Percentiles rank a stretch among this genome's conserved stretches.
These are phyloP conservation scores for Galemys pyrenaicus DNA, from an alignment of 2,113 vertebrate species.

Conservation along the genomic window DNA sequence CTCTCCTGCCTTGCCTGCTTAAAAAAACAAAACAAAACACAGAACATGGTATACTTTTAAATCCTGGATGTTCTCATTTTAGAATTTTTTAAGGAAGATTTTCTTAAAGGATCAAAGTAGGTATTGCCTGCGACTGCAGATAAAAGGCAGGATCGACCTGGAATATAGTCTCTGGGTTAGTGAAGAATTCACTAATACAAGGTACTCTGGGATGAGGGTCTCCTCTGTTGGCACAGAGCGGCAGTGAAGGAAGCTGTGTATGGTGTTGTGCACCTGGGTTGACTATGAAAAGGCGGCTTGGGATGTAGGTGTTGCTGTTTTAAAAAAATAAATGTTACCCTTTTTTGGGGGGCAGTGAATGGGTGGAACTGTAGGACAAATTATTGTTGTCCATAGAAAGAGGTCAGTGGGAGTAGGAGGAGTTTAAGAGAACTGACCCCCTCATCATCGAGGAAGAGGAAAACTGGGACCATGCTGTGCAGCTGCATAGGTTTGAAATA, in stretches of 20 bases:
- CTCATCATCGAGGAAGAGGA: neutral
- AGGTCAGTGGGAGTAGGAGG: neutral
- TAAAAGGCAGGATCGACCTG: neutral
- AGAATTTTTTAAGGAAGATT: neutral
- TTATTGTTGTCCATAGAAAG: neutral
- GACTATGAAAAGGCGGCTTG: neutral
- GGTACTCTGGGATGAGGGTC: neutral
- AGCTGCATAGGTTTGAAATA: neutral
- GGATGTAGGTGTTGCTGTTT: neutral
- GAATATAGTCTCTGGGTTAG: neutral
- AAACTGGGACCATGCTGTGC: neutral
- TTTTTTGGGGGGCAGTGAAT: neutral
- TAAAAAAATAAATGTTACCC: neutral
- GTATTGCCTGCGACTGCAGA: neutral
- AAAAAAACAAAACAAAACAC: no score
- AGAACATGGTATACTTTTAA: neutral
- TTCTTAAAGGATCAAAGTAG: neutral
- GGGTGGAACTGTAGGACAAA: neutral
- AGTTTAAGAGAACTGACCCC: neutral
- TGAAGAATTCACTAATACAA: neutral
- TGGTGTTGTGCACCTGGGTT: neutral
- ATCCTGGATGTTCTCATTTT: neutral
- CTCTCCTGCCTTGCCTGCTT: no score
- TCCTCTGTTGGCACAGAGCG: neutral
- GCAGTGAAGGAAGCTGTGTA: neutral